These are phyloP conservation scores for Triops longicaudatus DNA, from an alignment of 1,140 invertebrate genomes.

Conservation along the genomic window DNA sequence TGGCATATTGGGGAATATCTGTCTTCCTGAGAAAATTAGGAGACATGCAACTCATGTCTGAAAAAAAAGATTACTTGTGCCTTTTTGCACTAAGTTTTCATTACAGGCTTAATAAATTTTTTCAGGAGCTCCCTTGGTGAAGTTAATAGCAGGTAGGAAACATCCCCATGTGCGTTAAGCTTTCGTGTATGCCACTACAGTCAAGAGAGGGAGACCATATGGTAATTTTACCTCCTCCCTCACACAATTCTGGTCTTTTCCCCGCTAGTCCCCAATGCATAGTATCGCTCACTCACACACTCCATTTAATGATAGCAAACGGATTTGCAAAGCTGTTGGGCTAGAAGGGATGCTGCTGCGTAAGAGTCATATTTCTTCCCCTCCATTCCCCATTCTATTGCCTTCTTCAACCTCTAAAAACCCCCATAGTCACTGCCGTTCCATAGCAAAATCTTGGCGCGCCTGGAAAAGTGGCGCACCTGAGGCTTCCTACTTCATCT, in stretches of 20 bases:
- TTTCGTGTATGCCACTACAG: not conserved
- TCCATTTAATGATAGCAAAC: slow-evolving; percentile 7
- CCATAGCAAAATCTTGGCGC: not conserved
- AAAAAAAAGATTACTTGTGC: not conserved
- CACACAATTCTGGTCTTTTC: slow-evolving; percentile 15
- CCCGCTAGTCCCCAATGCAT: not conserved
- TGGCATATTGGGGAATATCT: not conserved
- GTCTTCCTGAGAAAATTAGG: not conserved
- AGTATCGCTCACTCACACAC: slow-evolving; percentile 14
- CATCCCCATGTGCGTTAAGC: slow-evolving; percentile 1
- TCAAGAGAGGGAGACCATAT: slow-evolving; percentile 1
- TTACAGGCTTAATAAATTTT: not conserved
- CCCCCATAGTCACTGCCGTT: slow-evolving; percentile 8
- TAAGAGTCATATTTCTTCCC: slow-evolving; percentile 4
- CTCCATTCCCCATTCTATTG: slow-evolving; percentile 6
- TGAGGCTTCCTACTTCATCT: slow-evolving; percentile 14
- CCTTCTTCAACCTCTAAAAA: slow-evolving; percentile 13
- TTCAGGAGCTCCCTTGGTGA: not conserved
- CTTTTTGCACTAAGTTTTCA: not conserved
- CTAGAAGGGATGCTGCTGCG: not conserved
- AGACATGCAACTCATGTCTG: not conserved
- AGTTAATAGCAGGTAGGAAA: not conserved
- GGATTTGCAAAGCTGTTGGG: slow-evolving; percentile 14
- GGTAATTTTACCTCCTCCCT: not conserved
- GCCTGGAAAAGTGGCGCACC: not conserved